These are phyloP conservation scores for Vimba vimba DNA, from an alignment of 2,113 vertebrate genomes.

Conservation along the genomic window DNA sequence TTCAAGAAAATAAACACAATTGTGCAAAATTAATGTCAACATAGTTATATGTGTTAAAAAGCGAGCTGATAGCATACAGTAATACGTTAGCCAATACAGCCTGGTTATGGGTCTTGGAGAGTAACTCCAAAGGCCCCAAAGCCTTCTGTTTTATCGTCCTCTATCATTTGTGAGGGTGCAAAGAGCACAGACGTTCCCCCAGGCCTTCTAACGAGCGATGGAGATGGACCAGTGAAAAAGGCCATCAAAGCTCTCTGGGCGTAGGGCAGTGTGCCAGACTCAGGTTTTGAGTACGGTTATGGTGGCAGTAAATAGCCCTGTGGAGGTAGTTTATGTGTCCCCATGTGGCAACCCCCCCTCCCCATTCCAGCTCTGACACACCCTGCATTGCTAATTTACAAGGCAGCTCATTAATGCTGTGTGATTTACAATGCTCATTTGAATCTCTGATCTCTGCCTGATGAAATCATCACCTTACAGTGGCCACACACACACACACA, in stretches of 20 bases:
- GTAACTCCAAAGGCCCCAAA: constrained; percentile 15
- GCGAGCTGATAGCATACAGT: too few relatives aligned
- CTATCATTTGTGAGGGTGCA: constrained; percentile 33
- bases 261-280: constrained; percentile 22
- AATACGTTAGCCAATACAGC: too few relatives aligned
- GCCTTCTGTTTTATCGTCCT: constrained; percentile 36
- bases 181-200: constrained; percentile 32
- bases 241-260: constrained; percentile 42
- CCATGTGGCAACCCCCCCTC: constrained; percentile 18
- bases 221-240: constrained; percentile 42
- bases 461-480: constrained; percentile 75
- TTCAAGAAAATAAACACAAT: not conserved
- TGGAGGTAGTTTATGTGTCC: constrained; percentile 49
- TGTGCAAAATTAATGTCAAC: not conserved
- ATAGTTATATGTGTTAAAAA: not conserved
- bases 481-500: constrained; percentile 19
- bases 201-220: constrained; percentile 35
- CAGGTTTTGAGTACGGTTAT: constrained; percentile 43
- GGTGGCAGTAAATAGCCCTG: constrained; percentile 67
- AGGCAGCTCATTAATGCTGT: constrained; percentile 76
- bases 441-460: constrained; percentile 71
- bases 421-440: constrained; percentile 79
- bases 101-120: constrained; percentile 13
- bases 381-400: constrained; percentile 73
- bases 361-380: constrained; percentile 15